A percentile compares a stretch with the other conserved stretches of the same genome.
These are phyloP conservation scores for Struthidea cinerea DNA, from an alignment of 2,113 vertebrate species.

Conservation along the genomic window DNA sequence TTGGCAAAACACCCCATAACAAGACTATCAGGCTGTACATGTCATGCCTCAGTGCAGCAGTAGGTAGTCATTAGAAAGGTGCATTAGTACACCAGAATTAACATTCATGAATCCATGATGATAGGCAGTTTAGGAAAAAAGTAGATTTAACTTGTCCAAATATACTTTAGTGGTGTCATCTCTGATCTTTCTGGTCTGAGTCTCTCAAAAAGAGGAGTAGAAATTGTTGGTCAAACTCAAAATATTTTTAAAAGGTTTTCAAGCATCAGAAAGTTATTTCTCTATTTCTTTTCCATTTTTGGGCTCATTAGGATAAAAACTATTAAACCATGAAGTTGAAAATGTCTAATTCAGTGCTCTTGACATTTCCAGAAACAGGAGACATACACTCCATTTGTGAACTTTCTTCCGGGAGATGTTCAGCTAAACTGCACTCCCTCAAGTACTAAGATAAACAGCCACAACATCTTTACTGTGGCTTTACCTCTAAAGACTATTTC, in stretches of 20 bases:
- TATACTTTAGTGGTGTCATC: background rate
- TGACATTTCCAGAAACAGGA: background rate
- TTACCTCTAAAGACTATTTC: background rate
- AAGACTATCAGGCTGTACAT: slow-evolving; percentile 24
- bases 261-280: background rate
- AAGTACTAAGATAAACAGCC: background rate
- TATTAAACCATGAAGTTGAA: background rate
- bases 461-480: background rate
- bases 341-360: background rate
- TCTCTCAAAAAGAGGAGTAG: background rate
- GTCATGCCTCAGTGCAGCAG: slow-evolving; percentile 1
- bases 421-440: background rate
- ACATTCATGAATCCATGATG: background rate
- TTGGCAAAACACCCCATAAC: background rate
- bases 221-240: background rate
- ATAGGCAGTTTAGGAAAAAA: background rate
- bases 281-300: background rate
- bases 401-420: background rate
- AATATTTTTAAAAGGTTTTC: background rate
- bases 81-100: background rate
- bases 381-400: background rate
- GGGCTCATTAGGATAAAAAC: background rate
- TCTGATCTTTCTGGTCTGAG: background rate
- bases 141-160: background rate
- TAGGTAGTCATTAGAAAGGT: slow-evolving; percentile 30